Base-by-base conservation (phyloP, 2,113 vertebrate species). In the Tupaia tana region DNA sequence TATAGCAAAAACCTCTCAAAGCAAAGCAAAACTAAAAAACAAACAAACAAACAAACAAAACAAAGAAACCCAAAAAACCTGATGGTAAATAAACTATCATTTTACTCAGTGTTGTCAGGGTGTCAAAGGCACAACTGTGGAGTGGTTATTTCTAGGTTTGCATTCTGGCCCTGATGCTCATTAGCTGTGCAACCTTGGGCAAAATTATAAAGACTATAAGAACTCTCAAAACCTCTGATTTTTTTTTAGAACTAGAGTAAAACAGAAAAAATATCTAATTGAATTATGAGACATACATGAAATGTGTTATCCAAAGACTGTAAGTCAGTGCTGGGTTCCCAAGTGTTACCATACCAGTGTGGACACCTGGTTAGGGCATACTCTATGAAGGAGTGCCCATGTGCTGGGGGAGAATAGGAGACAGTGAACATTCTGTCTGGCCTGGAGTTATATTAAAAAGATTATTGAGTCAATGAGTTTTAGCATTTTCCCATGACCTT, bases 241-340 rank as follows among this genome's bases (percentile, higher is more conserved):
- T 58, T 58, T 25, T 93, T 94, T 89, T 58, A 86, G 85, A 69
- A 93, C 15, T 64, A 92, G 31, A 94, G 66, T 81, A 31, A 86
- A 93, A 70, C 14, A 92, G 59, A 77, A 43, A 86, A 93, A 70
- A 18, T 70, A 89, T 69, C 43, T 85, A 93, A 90, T 9, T 63
- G 73, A 73, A 86, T 43, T 69, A 9, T 64, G 71, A 95, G 61
- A 66, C 9, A 56, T 88, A 78, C 83, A 70, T 90, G 27, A 87
- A 89, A 94, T 74, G 43, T 94, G 89, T 80, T 66, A 74, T 79
- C 64, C 74, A 66, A 64, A 79, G n/a, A 80, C 90, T 22, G 15
- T 29, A 81, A n/a, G 61, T 43, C 43, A 7, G 67, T 64, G 52
- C 52, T 78, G 64, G 87, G 81, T 90, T 88, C 88, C 83, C 84